phyloP scores from a whole-genome alignment of 2,113 vertebrate species.

The Leptobrachium ailaonicum region DNA sequence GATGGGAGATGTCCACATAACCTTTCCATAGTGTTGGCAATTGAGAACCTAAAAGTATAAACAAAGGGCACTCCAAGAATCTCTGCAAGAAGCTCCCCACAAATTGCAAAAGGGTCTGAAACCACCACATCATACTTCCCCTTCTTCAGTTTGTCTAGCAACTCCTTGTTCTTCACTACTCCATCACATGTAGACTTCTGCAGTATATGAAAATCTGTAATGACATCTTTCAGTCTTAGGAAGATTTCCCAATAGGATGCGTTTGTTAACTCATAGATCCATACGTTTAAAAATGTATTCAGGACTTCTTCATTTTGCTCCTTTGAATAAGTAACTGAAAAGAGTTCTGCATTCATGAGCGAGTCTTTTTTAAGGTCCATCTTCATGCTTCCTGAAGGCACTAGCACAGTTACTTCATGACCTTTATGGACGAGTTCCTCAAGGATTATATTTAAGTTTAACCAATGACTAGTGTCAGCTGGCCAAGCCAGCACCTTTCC shows the following conservation, averaged over 20 bases:
- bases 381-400: conserved; percentile 59
- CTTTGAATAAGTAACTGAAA: conserved; percentile 56
- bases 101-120: conserved; percentile 57
- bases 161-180: conserved; percentile 50
- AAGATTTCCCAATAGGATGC: conserved; percentile 40
- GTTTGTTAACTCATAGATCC: conserved; percentile 25
- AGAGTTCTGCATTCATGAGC: conserved; percentile 56
- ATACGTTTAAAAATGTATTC: conserved; percentile 29
- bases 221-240: conserved; percentile 27
- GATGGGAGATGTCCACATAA: conserved; percentile 56
- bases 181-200: conserved; percentile 51
- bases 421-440: conserved; percentile 66
- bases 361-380: conserved; percentile 38
- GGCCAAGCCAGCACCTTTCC: conserved; percentile 76
- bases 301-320: neutral
- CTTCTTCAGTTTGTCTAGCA: conserved; percentile 56
- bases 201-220: rapidly evolving
- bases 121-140: conserved; percentile 61
- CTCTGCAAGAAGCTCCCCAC: conserved; percentile 62
- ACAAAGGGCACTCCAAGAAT: conserved; percentile 61
- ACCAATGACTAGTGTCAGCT: conserved; percentile 72
- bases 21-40: conserved; percentile 55
- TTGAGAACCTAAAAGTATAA: conserved; percentile 56
- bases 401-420: conserved; percentile 67
- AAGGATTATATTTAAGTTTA: conserved; percentile 71